Conservation (phyloP, 2,888 invertebrate species). For the Parnassius mnemosyne region DNA sequence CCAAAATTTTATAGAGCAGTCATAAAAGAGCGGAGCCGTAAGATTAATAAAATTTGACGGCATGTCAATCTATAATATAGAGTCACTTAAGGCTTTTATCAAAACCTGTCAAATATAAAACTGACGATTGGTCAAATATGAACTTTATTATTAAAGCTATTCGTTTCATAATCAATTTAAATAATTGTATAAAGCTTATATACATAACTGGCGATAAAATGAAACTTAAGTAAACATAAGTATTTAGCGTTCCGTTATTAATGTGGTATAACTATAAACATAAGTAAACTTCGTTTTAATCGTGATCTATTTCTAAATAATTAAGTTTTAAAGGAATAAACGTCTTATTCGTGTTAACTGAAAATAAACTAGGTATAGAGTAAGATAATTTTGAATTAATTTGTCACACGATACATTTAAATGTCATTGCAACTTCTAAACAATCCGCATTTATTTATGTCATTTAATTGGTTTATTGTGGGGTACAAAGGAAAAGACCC, state of each 20-base stretch:
- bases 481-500: constrained; percentile 5
- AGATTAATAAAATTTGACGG: constrained; percentile 69
- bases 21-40: constrained; percentile 60
- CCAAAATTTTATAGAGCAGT: constrained; percentile 69
- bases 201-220: constrained; percentile 31
- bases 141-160: constrained; percentile 30
- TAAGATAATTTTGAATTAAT: constrained; percentile 5
- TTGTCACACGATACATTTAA: constrained; percentile 13
- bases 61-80: constrained; percentile 57
- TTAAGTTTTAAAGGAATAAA: too few species aligned
- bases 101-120: constrained; percentile 37
- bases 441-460: constrained; percentile 10
- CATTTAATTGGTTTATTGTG: constrained; percentile 2
- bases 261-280: too few species aligned
- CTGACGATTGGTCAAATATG: constrained; percentile 26
- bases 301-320: too few species aligned
- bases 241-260: too few species aligned
- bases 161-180: constrained; percentile 30
- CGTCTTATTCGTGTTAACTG: too few species aligned
- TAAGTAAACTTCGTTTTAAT: too few species aligned
- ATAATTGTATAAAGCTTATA: constrained; percentile 18
- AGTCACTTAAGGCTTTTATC: constrained; percentile 44
- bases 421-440: constrained; percentile 3
- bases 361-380: constrained; percentile 6
- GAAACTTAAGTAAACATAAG: constrained; percentile 35